Base-by-base conservation (phyloP, 2,797 vertebrate genomes). In the Eospalax fontanierii region DNA sequence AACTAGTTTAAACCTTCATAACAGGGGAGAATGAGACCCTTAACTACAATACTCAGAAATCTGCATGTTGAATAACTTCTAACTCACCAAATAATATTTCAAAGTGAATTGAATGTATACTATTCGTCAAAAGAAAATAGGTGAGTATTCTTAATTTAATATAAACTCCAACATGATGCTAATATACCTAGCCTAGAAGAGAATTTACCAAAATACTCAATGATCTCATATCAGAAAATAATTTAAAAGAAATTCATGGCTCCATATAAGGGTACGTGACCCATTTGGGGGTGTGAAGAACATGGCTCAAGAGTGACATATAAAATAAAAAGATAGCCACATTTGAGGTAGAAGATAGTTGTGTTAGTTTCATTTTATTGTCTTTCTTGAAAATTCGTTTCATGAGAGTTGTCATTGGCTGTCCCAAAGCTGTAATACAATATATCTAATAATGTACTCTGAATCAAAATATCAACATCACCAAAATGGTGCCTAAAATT, bases 51-150 rank as follows among this genome's bases (percentile, higher is more conserved):
- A 80, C 22, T 85, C 4, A 90, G 43, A 86, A 18, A 79, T 30
- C 0, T 66, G 0, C 2, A 82, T 33, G 78, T 93, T 81, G 5
- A 88, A 15, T 76, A 71, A 50, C 14, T 81, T 89, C 14, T 0
- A 81, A 68, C 24, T 95, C 26, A 18, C 40, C n/a, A 92, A 70
- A n/a, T 90, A 70, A 73, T 70, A 79, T 26, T 78, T 87, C 22
- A 63, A 50, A 93, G 2, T 88, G 24, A 65, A 66, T 6, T 54
- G 50, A 54, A 68, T 11, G 61, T 59, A 19, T n/a, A 59, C 9
- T 68, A 5, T 8, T 85, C 63, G 46, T 63, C n/a, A 33, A 63
- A 59, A 90, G 70, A 70, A 93, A 89, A 71, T 18, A 82, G 1
- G 70, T 57, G 22, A 74, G 12, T 50, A 65, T 35, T 1, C 2